Evolutionary conservation across 2,888 invertebrate genomes (phyloP), one percentile per base, ranked within the genome.

Genomic region (Leptopilina drosophilae): DNA sequence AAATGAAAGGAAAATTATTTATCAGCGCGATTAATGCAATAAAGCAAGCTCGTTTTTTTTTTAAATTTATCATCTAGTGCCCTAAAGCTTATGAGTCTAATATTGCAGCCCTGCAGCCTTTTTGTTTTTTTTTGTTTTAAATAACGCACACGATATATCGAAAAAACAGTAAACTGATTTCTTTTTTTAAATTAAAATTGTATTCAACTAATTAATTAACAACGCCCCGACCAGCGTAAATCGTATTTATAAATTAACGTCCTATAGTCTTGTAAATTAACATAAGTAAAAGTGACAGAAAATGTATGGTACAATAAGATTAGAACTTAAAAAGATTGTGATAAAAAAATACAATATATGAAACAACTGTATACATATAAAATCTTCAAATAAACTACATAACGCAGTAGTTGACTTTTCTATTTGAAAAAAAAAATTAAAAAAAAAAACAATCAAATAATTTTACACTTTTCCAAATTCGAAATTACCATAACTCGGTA

Each of bases 351-450:
- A 89, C 83, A 88, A 87, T 87, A 88, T 88, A 88, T 87, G 85
- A 88, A 90, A 89, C 88, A 89, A 89, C 85, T 87, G 84, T 88
- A 87, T 88, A 89, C 84, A 89, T 88, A 88, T 88, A 89, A 87
- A 89, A 87, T 87, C 85, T 89, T 86, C 85, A 86, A 89, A 87
- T 88, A 88, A 87, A 86, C 86, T 88, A 89, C 85, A 85, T 82
- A 88, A 88, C 86, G 84, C 83, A 84, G 84, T 84, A 78, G 78
- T 77, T 33, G 5, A 56, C 20, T 56, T 53, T 20, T 56, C 69
- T 77, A 64, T 64, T 20, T 11, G 11, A 49, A 49, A 49, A 49
- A 49, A 49, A 49, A 49, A 49, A 49, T 2, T 33, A 0, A 49
- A 49, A 49, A 49, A 49, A 62, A 62, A 12, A 65, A 64, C 20